A percentile compares a stretch with the other conserved stretches of the same genome.
Conservation (phyloP, 1,140 invertebrate genomes). For the Lucilia cuprina region DNA sequence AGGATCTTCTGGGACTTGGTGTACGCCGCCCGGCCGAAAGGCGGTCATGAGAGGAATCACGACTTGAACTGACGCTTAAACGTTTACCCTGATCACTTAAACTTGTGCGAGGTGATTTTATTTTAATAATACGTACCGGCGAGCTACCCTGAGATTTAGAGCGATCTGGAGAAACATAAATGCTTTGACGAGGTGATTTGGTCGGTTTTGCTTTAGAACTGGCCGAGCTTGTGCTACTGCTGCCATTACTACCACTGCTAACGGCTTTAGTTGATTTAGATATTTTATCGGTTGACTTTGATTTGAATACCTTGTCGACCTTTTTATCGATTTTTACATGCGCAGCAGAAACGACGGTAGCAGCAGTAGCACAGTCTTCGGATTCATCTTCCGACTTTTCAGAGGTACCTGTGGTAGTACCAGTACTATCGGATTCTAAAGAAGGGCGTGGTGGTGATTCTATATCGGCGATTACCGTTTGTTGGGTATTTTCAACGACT, state of each 20-base stretch:
- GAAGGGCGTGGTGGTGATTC: conserved; percentile 53
- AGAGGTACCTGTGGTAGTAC: conserved; percentile 48
- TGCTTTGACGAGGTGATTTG: conserved; percentile 51
- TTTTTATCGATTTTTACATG: conserved; percentile 60
- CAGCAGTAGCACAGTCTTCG: conserved; percentile 46
- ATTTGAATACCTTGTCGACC: conserved; percentile 60
- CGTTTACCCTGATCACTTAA: conserved; percentile 57
- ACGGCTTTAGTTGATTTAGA: conserved; percentile 30
- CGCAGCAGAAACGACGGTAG: conserved; percentile 42
- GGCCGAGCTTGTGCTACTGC: conserved; percentile 40
- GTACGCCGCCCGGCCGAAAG: conserved; percentile 52
- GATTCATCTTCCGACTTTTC: conserved; percentile 58
- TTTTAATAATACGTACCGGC: conserved; percentile 60
- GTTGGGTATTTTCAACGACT: conserved; percentile 58
- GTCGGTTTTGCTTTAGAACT: conserved; percentile 39
- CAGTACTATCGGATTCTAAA: conserved; percentile 56
- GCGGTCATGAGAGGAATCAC: conserved; percentile 58
- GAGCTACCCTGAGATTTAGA: conserved; percentile 59
- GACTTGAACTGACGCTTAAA: conserved; percentile 51
- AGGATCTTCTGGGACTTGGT: conserved; percentile 55
- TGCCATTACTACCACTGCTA: conserved; percentile 30
- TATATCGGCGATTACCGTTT: conserved; percentile 55
- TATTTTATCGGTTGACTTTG: conserved; percentile 51
- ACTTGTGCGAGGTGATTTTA: conserved; percentile 57
- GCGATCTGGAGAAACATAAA: conserved; percentile 60